These are phyloP conservation scores for Zalophus californianus DNA, from an alignment of 2,797 vertebrate species.

Conservation along the genomic window DNA sequence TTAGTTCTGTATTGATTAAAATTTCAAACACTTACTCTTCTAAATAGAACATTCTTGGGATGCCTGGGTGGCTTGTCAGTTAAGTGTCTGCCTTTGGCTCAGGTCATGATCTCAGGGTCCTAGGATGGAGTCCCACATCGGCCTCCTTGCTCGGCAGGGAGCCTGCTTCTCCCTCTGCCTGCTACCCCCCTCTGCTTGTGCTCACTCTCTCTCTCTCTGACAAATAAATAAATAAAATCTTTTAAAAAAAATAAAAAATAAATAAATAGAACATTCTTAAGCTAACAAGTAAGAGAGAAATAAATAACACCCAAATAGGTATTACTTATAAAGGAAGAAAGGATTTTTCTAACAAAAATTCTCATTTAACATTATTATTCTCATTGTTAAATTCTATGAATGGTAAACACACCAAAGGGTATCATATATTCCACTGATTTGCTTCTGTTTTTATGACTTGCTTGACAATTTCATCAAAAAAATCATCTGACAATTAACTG, in stretches of 20 bases:
- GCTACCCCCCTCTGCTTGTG: too few species aligned
- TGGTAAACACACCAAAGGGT: background rate
- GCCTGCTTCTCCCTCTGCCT: too few species aligned
- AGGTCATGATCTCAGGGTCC: too few species aligned
- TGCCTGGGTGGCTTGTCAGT: too few species aligned
- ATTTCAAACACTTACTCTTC: background rate
- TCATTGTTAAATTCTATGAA: background rate
- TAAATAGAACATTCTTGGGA: background rate
- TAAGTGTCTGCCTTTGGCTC: too few species aligned
- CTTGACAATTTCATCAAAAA: slow-evolving; percentile 34
- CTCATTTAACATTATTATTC: background rate
- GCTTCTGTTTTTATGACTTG: background rate
- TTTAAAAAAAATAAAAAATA: too few species aligned
- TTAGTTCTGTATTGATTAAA: slow-evolving; percentile 43
- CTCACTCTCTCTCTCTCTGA: too few species aligned
- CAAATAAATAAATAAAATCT: too few species aligned
- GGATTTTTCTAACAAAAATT: slow-evolving; percentile 24
- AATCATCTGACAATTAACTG: background rate
- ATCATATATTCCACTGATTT: background rate
- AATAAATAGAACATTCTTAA: background rate
- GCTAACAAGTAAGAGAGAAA: background rate
- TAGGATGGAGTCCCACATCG: too few species aligned
- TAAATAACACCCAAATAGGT: background rate
- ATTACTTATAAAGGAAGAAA: background rate
- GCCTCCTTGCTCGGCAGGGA: too few species aligned